A percentile compares a stretch with the other conserved stretches of the same genome.
Conservation (phyloP, 2,113 vertebrate species). For the Rhinogobius similis region DNA sequence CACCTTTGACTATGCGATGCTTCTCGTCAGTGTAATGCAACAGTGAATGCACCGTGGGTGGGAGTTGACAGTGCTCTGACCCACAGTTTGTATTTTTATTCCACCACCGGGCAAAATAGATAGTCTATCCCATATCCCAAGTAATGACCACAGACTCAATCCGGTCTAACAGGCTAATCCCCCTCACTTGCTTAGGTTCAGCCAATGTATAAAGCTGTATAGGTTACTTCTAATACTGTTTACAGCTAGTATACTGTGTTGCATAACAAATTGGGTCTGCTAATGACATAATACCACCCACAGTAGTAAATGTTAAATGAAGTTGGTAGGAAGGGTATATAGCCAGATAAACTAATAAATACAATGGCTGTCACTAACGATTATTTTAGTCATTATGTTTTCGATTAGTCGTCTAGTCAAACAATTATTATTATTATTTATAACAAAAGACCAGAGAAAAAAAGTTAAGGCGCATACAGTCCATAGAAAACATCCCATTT, state of each 20-base stretch:
- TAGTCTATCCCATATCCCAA: background rate
- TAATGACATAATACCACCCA: background rate
- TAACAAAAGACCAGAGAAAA: no score
- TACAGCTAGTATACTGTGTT: background rate
- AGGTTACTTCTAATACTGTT: slow-evolving; percentile 4
- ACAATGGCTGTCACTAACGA: no score
- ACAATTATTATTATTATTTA: no score
- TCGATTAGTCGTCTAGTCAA: no score
- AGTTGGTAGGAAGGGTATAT: no score
- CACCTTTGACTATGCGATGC: background rate
- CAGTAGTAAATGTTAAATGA: background rate
- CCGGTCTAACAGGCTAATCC: slow-evolving; percentile 42
- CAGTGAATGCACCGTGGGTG: background rate
- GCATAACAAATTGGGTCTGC: background rate
- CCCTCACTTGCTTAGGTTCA: slow-evolving; percentile 1
- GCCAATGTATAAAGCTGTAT: slow-evolving; percentile 21
- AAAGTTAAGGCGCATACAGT: no score
- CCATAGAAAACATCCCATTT: no score
- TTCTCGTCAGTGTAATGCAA: background rate
- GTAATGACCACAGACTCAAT: slow-evolving; percentile 43
- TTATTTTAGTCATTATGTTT: no score
- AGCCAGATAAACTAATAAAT: no score
- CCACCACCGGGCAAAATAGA: background rate
- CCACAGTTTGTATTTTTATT: background rate
- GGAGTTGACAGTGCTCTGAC: background rate